Evolutionary conservation across 1,140 invertebrate species (phyloP).

Genomic region (Pectinophora gossypiella): DNA sequence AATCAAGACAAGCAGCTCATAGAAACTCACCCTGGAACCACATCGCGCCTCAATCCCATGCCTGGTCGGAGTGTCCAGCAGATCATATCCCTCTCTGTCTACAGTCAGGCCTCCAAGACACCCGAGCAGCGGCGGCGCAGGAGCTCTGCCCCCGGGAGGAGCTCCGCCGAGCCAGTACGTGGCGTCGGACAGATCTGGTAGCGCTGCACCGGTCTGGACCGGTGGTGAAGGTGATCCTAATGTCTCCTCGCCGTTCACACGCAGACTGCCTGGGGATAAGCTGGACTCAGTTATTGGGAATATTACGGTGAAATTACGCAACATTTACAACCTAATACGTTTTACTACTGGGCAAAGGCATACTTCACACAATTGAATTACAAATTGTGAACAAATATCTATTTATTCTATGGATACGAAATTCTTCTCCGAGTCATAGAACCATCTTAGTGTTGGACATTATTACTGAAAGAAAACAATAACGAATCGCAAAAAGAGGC

Average conservation of each 20-base stretch:
- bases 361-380: no score
- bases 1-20: no score
- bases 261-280: constrained; percentile 76
- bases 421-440: no score
- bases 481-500: no score
- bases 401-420: no score
- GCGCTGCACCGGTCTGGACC: constrained; percentile 69
- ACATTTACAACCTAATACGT: no score
- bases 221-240: constrained; percentile 80
- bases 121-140: constrained; percentile 80
- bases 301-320: no score
- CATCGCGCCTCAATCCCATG: constrained; percentile 88
- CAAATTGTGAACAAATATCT: no score
- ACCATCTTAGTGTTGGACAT: no score
- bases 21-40: constrained; percentile 78
- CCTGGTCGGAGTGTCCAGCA: constrained; percentile 78
- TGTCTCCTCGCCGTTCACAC: constrained; percentile 83
- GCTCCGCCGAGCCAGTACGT: constrained; percentile 88
- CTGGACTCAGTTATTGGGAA: background rate
- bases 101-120: constrained; percentile 89
- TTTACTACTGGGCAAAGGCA: no score
- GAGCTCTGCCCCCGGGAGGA: constrained; percentile 78
- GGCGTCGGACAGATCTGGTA: constrained; percentile 79
- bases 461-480: no score
- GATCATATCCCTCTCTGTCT: constrained; percentile 77